A percentile compares a stretch with the other conserved stretches of the same genome.
phyloP scores from a whole-genome alignment of 2,113 vertebrate genomes.

The Corythoichthys intestinalis region DNA sequence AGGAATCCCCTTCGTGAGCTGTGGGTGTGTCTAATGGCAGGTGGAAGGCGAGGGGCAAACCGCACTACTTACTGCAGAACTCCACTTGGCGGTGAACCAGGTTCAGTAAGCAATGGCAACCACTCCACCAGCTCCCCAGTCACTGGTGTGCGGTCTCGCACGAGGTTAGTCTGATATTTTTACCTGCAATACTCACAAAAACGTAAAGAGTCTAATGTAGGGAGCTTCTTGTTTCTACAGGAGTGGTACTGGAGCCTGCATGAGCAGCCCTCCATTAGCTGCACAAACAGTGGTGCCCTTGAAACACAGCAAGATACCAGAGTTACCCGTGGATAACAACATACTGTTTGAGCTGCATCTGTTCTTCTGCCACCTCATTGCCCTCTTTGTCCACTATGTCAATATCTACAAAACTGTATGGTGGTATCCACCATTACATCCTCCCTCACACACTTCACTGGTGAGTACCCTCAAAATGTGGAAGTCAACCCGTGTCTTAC shows the following conservation, averaged over 20 bases:
- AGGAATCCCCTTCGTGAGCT: conserved; percentile 10
- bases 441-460: conserved; percentile 92
- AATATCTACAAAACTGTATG: conserved; percentile 99
- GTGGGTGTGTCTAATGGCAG: conserved; percentile 77
- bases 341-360: conserved; percentile 94
- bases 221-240: conserved; percentile 52
- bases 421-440: conserved; percentile 95
- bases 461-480: conserved; percentile 67
- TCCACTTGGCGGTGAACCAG: conserved; percentile 84
- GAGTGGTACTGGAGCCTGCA: conserved; percentile 87
- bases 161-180: conserved; percentile 72
- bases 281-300: conserved; percentile 90
- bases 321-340: conserved; percentile 86
- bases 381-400: conserved; percentile 96
- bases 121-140: conserved; percentile 85
- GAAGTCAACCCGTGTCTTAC: not conserved
- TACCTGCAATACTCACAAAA: not conserved
- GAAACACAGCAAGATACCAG: conserved; percentile 93
- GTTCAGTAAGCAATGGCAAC: conserved; percentile 78
- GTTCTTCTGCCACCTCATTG: conserved; percentile 94
- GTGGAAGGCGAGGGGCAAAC: conserved; percentile 92
- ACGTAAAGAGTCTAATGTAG: not conserved
- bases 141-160: conserved; percentile 87
- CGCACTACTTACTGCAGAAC: conserved; percentile 90
- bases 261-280: conserved; percentile 92